These are phyloP conservation scores for Sinocyclocheilus grahami DNA, from an alignment of 2,113 vertebrate species.

Conservation along the genomic window DNA sequence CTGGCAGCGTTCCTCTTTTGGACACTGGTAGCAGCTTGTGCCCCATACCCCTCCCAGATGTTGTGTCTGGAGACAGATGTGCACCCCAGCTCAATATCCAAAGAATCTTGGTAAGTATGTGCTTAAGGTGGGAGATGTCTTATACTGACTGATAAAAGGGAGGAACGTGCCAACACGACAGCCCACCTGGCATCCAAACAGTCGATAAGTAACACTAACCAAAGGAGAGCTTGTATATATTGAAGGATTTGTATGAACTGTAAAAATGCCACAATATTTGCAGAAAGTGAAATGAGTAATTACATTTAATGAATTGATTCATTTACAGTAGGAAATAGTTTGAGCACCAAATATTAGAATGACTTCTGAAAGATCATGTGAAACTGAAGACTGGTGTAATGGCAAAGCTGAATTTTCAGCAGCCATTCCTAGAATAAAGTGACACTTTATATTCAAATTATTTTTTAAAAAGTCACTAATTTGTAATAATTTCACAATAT, in stretches of 20 bases:
- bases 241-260: neutral
- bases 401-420: too few species aligned
- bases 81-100: constrained; percentile 40
- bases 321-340: too few species aligned
- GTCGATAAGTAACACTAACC: neutral
- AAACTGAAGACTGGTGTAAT: neutral
- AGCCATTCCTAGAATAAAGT: too few species aligned
- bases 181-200: neutral
- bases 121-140: constrained; percentile 32
- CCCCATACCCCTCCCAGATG: constrained; percentile 62
- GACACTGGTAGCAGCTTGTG: constrained; percentile 60
- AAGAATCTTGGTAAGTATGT: constrained; percentile 17
- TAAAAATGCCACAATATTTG: neutral
- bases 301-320: neutral
- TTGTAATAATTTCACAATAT: too few species aligned
- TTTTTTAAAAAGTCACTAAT: too few species aligned
- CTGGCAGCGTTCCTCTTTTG: constrained; percentile 60
- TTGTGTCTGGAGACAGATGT: constrained; percentile 67
- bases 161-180: constrained; percentile 46
- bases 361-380: neutral
- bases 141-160: constrained; percentile 44
- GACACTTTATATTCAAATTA: too few species aligned
- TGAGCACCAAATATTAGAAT: neutral
- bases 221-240: neutral
- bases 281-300: neutral